phyloP scores from a whole-genome alignment of 2,888 invertebrate species.

The Drepanosiphum platanoidis region DNA sequence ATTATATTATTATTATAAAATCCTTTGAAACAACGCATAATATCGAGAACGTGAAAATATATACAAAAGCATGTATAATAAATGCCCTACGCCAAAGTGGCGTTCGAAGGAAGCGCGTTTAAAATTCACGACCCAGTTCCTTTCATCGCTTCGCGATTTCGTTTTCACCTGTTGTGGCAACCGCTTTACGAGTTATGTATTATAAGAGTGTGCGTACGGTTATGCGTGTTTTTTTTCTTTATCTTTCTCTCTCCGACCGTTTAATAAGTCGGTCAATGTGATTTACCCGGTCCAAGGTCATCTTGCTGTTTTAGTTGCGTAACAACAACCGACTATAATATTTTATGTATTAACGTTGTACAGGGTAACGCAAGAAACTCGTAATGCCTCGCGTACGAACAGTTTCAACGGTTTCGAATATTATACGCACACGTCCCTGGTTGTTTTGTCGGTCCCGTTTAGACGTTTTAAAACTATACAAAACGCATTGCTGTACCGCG shows the following conservation, averaged over 20 bases:
- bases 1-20: too few species aligned
- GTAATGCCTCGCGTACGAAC: too few species aligned
- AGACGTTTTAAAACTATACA: too few species aligned
- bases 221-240: too few species aligned
- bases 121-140: slow-evolving; percentile 16
- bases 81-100: background rate
- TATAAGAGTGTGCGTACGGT: too few species aligned
- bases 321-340: slow-evolving; percentile 33
- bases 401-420: too few species aligned
- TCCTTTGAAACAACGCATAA: too few species aligned
- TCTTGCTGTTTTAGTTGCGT: slow-evolving; percentile 27
- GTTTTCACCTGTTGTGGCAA: slow-evolving; percentile 14
- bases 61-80: too few species aligned
- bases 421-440: too few species aligned
- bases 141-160: background rate
- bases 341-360: background rate
- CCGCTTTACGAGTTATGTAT: background rate
- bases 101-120: background rate
- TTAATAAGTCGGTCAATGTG: slow-evolving; percentile 61
- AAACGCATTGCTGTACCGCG: too few species aligned
- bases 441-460: too few species aligned
- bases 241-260: slow-evolving; percentile 42
- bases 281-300: slow-evolving; percentile 58
- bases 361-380: background rate
- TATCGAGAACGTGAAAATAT: too few species aligned